Evolutionary conservation across 37 sponge, comb jelly and placozoan genomes (phyloP).

Genomic region (Agelas oroides): DNA sequence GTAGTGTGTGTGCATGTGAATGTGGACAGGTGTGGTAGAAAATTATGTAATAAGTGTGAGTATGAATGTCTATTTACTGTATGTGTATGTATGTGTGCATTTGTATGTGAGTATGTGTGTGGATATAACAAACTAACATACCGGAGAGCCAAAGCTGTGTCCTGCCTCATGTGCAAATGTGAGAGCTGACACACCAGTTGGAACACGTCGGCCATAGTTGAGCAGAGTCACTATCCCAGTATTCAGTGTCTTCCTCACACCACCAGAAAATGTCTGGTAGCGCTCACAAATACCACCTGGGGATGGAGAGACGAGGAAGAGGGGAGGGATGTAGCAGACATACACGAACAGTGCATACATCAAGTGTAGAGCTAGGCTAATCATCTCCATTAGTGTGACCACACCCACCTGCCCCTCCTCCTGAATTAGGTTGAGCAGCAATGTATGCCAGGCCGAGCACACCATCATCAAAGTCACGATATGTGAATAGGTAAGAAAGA

Average conservation of each 20-base stretch:
- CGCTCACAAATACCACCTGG: slow-evolving; percentile 79
- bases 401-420: slow-evolving; percentile 1
- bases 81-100: too few relatives aligned
- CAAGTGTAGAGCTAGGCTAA: too few relatives aligned
- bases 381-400: not conserved
- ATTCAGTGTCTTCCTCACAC: slow-evolving; percentile 65
- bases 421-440: slow-evolving; percentile 36
- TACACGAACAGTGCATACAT: too few relatives aligned
- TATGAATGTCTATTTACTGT: too few relatives aligned
- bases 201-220: slow-evolving; percentile 79
- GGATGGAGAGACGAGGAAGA: too few relatives aligned
- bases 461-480: slow-evolving; percentile 91
- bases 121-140: too few relatives aligned
- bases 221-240: slow-evolving; percentile 90
- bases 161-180: slow-evolving; percentile 97
- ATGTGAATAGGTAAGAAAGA: slow-evolving; percentile 85
- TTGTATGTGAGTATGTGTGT: too few relatives aligned
- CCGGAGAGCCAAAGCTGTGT: slow-evolving; percentile 93
- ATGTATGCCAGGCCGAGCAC: slow-evolving; percentile 93
- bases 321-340: too few relatives aligned
- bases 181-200: slow-evolving; percentile 54
- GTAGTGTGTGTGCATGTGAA: slow-evolving; percentile 14
- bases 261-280: not conserved
- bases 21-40: too few relatives aligned
- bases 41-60: too few relatives aligned